These are phyloP conservation scores for Oligia fasciuncula DNA, from an alignment of 2,888 invertebrate genomes.

Conservation along the genomic window DNA sequence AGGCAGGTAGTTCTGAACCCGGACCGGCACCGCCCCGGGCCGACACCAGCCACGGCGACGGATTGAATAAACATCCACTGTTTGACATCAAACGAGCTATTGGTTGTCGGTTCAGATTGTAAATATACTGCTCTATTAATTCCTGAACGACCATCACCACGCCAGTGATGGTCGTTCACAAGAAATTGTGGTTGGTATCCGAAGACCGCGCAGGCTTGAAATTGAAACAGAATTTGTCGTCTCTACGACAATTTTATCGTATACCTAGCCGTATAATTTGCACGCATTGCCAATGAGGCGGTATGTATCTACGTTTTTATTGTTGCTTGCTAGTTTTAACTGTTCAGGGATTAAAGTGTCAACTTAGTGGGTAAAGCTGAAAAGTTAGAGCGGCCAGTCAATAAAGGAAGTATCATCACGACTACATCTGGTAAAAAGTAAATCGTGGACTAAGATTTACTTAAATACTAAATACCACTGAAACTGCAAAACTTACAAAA, in stretches of 20 bases:
- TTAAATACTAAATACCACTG: too few relatives aligned
- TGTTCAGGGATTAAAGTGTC: neutral
- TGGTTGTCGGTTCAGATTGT: slow-evolving; percentile 29
- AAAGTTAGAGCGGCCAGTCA: neutral
- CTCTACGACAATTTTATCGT: neutral
- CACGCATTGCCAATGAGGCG: neutral
- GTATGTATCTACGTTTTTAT: neutral
- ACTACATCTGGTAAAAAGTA: neutral
- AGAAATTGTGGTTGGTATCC: slow-evolving; percentile 19
- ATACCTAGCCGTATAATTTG: neutral
- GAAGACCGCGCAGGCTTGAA: too few relatives aligned
- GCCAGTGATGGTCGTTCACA: neutral
- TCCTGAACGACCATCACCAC: neutral
- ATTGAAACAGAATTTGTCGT: neutral
- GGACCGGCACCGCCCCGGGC: slow-evolving; percentile 25
- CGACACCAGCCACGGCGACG: slow-evolving; percentile 11
- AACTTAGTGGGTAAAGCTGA: neutral
- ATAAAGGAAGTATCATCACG: neutral
- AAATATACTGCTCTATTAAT: slow-evolving; percentile 39
- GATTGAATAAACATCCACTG: slow-evolving; percentile 37
- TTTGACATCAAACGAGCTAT: slow-evolving; percentile 36
- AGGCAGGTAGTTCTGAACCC: slow-evolving; percentile 37
- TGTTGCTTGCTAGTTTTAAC: neutral
- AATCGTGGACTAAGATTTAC: too few relatives aligned
- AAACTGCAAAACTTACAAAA: too few relatives aligned